Evolutionary conservation across 2,888 invertebrate genomes (phyloP).

Genomic region (Argyra leucocephala): DNA sequence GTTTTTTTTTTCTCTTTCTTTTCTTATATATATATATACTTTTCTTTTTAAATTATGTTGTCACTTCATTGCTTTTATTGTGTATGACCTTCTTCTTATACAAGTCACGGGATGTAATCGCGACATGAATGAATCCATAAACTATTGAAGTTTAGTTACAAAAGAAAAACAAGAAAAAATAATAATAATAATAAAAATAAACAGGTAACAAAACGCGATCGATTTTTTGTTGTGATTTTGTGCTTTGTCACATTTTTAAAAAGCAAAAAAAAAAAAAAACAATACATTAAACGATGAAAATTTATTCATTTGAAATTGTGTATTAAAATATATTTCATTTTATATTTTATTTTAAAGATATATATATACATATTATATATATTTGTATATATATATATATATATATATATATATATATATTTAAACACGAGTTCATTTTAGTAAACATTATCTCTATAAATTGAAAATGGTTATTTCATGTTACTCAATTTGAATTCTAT

Average conservation of each 20-base stretch:
- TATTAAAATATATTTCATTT: background rate
- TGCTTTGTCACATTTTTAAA: background rate
- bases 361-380: no score
- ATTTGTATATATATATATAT: no score
- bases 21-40: background rate
- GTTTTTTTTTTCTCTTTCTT: background rate
- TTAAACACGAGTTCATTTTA: no score
- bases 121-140: constrained; percentile 12
- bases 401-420: no score
- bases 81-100: constrained; percentile 7
- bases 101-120: constrained; percentile 9
- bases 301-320: background rate
- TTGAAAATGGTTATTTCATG: no score
- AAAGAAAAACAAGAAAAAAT: background rate
- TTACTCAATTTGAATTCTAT: background rate
- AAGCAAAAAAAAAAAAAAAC: no score
- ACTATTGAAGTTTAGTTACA: background rate
- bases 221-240: constrained; percentile 2
- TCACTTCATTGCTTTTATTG: background rate
- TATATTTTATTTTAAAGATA: background rate
- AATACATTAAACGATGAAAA: background rate
- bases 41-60: constrained; percentile 1
- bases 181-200: background rate
- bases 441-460: no score
- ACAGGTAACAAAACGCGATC: background rate